phyloP scores from a whole-genome alignment of 2,113 vertebrate genomes.

The Gymnobelideus leadbeateri region DNA sequence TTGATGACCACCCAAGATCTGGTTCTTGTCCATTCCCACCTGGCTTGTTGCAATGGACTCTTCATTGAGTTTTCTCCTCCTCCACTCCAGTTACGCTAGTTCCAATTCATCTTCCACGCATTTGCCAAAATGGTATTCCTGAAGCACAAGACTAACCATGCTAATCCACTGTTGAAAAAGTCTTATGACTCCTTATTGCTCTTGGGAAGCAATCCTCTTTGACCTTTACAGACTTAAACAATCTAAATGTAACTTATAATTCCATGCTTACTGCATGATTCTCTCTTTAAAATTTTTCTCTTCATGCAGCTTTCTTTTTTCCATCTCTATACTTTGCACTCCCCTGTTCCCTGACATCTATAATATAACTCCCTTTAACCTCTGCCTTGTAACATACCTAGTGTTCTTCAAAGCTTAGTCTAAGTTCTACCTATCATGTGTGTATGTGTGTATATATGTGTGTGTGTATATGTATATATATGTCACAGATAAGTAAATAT shows the following conservation, averaged over 20 bases:
- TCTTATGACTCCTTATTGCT: neutral
- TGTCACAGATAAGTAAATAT: no score
- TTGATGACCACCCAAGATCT: neutral
- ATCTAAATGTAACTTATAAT: neutral
- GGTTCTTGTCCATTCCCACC: neutral
- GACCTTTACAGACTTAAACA: neutral
- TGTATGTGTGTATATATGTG: no score
- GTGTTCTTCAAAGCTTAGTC: neutral
- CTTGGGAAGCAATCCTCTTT: neutral
- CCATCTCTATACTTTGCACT: neutral
- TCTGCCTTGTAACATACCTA: neutral
- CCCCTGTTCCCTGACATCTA: no score
- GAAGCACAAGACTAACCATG: neutral
- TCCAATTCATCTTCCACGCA: neutral
- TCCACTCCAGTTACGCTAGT: neutral
- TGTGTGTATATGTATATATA: no score
- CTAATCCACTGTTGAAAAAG: neutral
- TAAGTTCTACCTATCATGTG: neutral
- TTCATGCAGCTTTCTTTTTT: neutral
- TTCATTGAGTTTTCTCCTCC: neutral
- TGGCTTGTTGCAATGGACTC: neutral
- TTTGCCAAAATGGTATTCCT: neutral
- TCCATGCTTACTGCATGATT: neutral
- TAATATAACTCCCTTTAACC: neutral
- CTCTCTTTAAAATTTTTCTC: neutral